Evolutionary conservation across 2,113 vertebrate genomes (phyloP).

Genomic region (Grantiella picta): DNA sequence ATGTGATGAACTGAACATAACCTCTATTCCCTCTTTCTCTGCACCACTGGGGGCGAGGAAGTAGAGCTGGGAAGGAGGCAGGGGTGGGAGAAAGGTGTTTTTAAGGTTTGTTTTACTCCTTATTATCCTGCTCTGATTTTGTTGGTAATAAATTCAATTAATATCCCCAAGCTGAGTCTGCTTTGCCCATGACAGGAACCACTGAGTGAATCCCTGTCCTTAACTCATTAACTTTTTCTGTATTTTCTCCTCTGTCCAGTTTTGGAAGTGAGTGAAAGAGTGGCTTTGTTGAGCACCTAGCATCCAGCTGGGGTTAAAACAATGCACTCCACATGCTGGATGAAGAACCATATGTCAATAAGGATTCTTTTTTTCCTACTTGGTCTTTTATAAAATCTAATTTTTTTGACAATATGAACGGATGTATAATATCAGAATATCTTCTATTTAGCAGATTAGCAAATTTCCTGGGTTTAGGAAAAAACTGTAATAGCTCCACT

Average conservation of each 20-base stretch:
- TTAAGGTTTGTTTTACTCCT: background rate
- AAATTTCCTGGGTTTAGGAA: background rate
- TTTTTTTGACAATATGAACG: background rate
- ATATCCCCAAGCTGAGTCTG: background rate
- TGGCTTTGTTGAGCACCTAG: background rate
- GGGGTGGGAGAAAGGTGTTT: background rate
- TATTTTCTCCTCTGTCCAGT: background rate
- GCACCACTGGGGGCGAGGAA: background rate
- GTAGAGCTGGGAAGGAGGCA: background rate
- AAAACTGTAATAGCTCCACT: background rate
- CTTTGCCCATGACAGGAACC: background rate
- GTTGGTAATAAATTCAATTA: background rate
- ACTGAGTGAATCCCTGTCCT: background rate
- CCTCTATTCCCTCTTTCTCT: background rate
- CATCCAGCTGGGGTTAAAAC: background rate
- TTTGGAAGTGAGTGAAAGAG: background rate
- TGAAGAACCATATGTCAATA: background rate
- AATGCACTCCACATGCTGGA: background rate
- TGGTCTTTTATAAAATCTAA: background rate
- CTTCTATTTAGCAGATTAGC: background rate
- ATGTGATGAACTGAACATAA: background rate
- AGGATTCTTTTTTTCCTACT: background rate
- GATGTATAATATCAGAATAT: background rate
- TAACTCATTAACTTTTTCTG: background rate
- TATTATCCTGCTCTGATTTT: background rate